phyloP scores from a whole-genome alignment of 2,888 invertebrate genomes.

The Ptychoptera albimana region DNA sequence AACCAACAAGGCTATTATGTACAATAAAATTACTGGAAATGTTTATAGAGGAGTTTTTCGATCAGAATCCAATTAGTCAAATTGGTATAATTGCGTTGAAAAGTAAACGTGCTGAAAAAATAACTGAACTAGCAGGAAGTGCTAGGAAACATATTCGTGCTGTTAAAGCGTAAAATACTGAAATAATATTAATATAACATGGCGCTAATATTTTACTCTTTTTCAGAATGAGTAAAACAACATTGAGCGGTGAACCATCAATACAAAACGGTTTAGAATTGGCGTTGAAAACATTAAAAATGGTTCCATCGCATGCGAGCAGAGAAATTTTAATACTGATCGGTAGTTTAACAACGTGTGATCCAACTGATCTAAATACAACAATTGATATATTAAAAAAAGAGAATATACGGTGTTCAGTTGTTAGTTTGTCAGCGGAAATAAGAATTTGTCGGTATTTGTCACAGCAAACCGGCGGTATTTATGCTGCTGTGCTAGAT shows the following conservation, averaged over 20 bases:
- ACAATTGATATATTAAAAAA: constrained; percentile 69
- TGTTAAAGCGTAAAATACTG: constrained; percentile 34
- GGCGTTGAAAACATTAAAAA: constrained; percentile 66
- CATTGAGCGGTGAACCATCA: constrained; percentile 83
- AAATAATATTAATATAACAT: neutral
- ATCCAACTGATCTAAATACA: constrained; percentile 78
- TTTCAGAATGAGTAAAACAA: constrained; percentile 40
- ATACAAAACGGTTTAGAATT: constrained; percentile 89
- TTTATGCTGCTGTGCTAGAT: constrained; percentile 74
- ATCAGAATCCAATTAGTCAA: constrained; percentile 97
- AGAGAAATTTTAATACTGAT: constrained; percentile 83
- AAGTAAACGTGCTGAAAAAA: constrained; percentile 86
- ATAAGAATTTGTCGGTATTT: constrained; percentile 78
- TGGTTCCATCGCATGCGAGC: constrained; percentile 88
- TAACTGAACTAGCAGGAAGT: constrained; percentile 82
- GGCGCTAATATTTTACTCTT: constrained; percentile 1
- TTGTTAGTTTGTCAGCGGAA: constrained; percentile 91
- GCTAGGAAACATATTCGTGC: constrained; percentile 62
- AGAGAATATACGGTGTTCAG: constrained; percentile 79
- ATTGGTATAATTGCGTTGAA: constrained; percentile 80
- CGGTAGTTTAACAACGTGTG: constrained; percentile 91
- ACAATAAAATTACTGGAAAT: constrained; percentile 73
- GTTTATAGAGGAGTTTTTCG: constrained; percentile 94
- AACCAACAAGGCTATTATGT: constrained; percentile 79
- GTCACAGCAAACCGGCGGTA: constrained; percentile 73